Percentiles rank a stretch among this genome's conserved stretches.
Evolutionary conservation across 2,888 invertebrate genomes (phyloP).

Genomic region (Cordilura impudica): DNA sequence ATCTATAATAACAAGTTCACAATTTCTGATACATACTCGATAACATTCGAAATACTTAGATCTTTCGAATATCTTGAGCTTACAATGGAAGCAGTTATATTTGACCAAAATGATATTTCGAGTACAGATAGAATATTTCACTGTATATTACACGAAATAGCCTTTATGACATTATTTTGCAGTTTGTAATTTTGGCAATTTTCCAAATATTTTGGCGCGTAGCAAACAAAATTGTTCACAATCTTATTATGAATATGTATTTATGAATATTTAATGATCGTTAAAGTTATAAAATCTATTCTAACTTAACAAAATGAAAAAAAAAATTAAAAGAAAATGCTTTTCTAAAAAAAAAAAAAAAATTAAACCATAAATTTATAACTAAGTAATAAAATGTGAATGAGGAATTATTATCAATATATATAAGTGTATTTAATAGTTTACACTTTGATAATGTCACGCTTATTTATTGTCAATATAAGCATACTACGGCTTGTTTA

Average conservation of each 20-base stretch:
- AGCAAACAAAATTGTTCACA: not conserved
- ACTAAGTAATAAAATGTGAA: not conserved
- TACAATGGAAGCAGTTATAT: too few species aligned
- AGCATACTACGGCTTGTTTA: not conserved
- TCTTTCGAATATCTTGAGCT: too few species aligned
- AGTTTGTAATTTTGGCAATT: conserved; percentile 7
- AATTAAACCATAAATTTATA: not conserved
- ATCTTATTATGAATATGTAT: not conserved
- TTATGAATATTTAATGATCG: not conserved
- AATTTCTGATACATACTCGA: too few species aligned
- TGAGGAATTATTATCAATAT: not conserved
- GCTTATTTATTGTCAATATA: conserved; percentile 8
- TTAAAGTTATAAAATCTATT: not conserved
- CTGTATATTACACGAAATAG: too few species aligned
- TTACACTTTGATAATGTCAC: conserved; percentile 29
- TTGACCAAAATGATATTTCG: too few species aligned
- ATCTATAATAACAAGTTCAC: too few species aligned
- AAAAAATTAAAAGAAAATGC: not conserved
- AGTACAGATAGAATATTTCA: too few species aligned
- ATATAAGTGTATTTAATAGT: conserved; percentile 37
- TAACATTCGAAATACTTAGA: too few species aligned
- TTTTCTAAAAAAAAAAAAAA: too few species aligned
- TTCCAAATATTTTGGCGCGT: conserved; percentile 8
- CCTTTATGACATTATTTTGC: too few species aligned
- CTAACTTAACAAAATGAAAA: not conserved